These are phyloP conservation scores for Sesia bembeciformis DNA, from an alignment of 2,888 invertebrate genomes.

Conservation along the genomic window DNA sequence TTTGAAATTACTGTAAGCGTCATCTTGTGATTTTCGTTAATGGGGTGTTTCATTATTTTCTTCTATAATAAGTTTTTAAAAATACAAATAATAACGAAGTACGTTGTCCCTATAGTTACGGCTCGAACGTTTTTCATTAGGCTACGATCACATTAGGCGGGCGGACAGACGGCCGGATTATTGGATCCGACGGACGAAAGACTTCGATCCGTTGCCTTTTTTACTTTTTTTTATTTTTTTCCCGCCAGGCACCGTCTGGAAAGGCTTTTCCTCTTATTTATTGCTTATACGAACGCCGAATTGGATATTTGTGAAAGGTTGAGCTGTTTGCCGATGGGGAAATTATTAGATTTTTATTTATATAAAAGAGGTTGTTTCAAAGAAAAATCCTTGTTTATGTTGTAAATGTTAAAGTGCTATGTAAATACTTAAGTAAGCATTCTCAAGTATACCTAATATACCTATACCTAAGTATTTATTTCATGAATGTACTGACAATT, in stretches of 20 bases:
- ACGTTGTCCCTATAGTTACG: slow-evolving; percentile 30
- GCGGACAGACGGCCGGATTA: slow-evolving; percentile 72
- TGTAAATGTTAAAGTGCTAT: too few relatives aligned
- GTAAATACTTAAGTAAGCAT: too few relatives aligned
- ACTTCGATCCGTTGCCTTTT: slow-evolving; percentile 69
- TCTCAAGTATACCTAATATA: too few relatives aligned
- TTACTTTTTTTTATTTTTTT: slow-evolving; percentile 36
- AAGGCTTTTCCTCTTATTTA: slow-evolving; percentile 74
- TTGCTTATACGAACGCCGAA: slow-evolving; percentile 72
- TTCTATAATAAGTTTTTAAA: too few relatives aligned
- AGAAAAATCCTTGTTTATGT: too few relatives aligned
- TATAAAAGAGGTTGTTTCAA: background rate
- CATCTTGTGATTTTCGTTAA: too few relatives aligned
- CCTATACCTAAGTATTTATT: too few relatives aligned
- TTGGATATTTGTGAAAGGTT: slow-evolving; percentile 71
- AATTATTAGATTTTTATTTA: slow-evolving; percentile 37
- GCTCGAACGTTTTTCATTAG: slow-evolving; percentile 65
- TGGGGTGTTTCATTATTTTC: too few relatives aligned
- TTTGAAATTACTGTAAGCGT: too few relatives aligned
- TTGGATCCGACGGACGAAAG: slow-evolving; percentile 73
- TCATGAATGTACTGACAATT: too few relatives aligned
- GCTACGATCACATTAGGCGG: slow-evolving; percentile 71
- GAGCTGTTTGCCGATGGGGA: slow-evolving; percentile 50
- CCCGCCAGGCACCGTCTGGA: slow-evolving; percentile 57
- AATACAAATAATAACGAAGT: background rate